Conservation (phyloP, 1,140 invertebrate species). For the Drosophila nasuta region DNA sequence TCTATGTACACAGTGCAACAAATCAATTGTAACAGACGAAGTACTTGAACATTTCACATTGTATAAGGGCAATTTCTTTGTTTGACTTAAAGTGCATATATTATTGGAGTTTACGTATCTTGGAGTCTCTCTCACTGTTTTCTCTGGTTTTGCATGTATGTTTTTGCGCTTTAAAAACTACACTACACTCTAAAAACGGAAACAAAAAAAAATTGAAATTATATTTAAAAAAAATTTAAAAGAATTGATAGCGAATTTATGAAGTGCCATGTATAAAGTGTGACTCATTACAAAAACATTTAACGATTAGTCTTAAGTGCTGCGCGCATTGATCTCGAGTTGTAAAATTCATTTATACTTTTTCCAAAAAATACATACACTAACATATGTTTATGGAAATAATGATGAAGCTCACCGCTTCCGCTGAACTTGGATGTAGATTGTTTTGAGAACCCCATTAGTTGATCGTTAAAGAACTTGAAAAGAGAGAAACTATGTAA, state of each 20-base stretch:
- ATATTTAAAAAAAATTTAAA: not conserved
- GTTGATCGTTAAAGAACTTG: slow-evolving; percentile 43
- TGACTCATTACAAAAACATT: slow-evolving; percentile 49
- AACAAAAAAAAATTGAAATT: not conserved
- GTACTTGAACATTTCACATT: too few species aligned
- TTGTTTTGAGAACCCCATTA: slow-evolving; percentile 21
- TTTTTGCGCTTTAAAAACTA: slow-evolving; percentile 39
- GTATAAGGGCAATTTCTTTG: slow-evolving; percentile 19
- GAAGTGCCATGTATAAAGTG: not conserved
- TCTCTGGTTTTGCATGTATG: slow-evolving; percentile 51
- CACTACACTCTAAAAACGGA: slow-evolving; percentile 11
- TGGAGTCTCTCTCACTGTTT: slow-evolving; percentile 60
- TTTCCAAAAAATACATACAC: not conserved
- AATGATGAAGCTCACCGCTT: slow-evolving; percentile 10
- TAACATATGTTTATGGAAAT: slow-evolving; percentile 7
- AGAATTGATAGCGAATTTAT: not conserved
- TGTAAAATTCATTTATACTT: slow-evolving; percentile 21
- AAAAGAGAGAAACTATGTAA: slow-evolving; percentile 30
- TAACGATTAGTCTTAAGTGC: slow-evolving; percentile 60
- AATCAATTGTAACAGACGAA: too few species aligned
- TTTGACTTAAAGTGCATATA: slow-evolving; percentile 18
- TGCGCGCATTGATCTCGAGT: slow-evolving; percentile 5
- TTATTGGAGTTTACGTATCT: slow-evolving; percentile 40
- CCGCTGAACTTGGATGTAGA: slow-evolving; percentile 25
- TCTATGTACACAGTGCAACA: too few species aligned